Conservation (phyloP, 92 coral and sea anemone genomes). For the Siderastrea siderea region DNA sequence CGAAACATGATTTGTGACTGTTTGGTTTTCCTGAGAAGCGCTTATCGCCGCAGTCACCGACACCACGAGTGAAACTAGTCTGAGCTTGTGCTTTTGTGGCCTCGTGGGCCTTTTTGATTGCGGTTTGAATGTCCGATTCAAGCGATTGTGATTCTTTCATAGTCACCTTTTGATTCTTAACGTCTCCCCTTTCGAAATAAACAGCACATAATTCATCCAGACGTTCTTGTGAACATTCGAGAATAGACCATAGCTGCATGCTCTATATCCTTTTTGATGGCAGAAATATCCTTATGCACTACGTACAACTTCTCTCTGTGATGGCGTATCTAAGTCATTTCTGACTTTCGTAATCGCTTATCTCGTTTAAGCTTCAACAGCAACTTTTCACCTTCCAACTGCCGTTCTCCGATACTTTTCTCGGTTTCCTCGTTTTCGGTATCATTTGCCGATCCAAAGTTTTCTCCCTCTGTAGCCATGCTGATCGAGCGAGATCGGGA, state of each 20-base stretch:
- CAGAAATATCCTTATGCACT: conserved; percentile 19
- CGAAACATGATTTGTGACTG: no score
- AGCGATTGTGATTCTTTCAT: conserved; percentile 36
- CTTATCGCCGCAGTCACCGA: no score
- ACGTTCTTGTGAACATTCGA: conserved; percentile 29
- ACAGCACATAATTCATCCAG: conserved; percentile 41
- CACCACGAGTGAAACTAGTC: neutral
- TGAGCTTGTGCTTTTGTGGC: conserved; percentile 25
- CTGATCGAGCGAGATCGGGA: no score
- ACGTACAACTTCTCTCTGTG: conserved; percentile 43
- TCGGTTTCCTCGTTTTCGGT: no score
- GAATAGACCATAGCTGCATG: conserved; percentile 18
- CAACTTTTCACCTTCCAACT: conserved; percentile 19
- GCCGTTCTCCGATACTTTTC: neutral
- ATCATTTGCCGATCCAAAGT: no score
- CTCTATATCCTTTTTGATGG: conserved; percentile 36
- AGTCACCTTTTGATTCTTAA: conserved; percentile 11
- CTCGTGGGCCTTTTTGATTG: conserved; percentile 45
- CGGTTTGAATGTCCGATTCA: conserved; percentile 53
- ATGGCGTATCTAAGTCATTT: conserved; percentile 23
- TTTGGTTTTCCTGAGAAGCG: no score
- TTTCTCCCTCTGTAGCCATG: no score
- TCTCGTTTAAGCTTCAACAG: conserved; percentile 34
- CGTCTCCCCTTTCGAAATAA: conserved; percentile 22
- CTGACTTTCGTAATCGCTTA: conserved; percentile 26